Evolutionary conservation across 2,797 vertebrate genomes (phyloP).

Genomic region (Argyrosomus regius): DNA sequence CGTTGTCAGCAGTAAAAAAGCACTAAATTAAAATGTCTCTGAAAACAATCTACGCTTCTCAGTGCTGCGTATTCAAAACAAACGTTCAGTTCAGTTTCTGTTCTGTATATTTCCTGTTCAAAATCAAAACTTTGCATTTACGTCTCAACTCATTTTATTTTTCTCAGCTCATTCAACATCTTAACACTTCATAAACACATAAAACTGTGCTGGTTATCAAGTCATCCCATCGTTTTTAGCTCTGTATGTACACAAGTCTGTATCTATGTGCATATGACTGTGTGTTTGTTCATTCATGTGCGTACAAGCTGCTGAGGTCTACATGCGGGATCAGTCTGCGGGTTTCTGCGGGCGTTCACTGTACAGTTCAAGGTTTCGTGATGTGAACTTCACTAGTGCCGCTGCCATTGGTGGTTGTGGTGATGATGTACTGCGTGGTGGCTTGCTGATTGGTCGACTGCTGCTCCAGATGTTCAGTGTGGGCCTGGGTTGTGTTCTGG

Average conservation of each 20-base stretch:
- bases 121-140: constrained; percentile 39
- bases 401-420: constrained; percentile 91
- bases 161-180: constrained; percentile 23
- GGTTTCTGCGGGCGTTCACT: not conserved
- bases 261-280: constrained; percentile 23
- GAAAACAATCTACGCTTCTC: not conserved
- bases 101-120: not conserved
- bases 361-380: constrained; percentile 88
- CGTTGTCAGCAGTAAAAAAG: not conserved
- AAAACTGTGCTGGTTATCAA: constrained; percentile 71
- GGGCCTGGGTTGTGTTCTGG: constrained; percentile 80
- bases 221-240: not conserved
- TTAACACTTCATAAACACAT: constrained; percentile 64
- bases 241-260: constrained; percentile 31
- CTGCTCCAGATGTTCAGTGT: constrained; percentile 88
- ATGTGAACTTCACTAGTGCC: constrained; percentile 92
- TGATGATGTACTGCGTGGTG: constrained; percentile 96
- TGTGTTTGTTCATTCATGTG: constrained; percentile 30
- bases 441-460: constrained; percentile 85
- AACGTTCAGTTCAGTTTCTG: not conserved
- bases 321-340: constrained; percentile 48
- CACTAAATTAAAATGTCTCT: not conserved
- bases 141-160: constrained; percentile 19
- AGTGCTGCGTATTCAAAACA: constrained; percentile 26
- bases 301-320: constrained; percentile 46